phyloP scores from a whole-genome alignment of 2,113 vertebrate genomes.

The Amazona vittata region DNA sequence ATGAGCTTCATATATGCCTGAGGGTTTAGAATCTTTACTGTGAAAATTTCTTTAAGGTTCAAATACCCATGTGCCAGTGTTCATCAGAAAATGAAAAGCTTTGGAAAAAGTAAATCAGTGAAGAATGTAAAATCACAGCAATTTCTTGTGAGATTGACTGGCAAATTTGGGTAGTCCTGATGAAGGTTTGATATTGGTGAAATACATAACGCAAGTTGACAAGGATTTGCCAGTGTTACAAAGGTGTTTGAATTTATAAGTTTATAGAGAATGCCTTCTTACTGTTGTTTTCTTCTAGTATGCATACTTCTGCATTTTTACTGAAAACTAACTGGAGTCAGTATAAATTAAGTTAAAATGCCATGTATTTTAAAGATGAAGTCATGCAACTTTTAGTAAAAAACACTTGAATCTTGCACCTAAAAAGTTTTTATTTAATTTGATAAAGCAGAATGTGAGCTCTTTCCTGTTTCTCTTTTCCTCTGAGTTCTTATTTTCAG shows the following conservation, averaged over 20 bases:
- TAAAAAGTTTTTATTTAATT: not conserved
- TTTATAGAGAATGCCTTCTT: not conserved
- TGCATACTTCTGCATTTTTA: not conserved
- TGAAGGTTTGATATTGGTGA: not conserved
- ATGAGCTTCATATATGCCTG: not conserved
- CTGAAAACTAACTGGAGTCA: not conserved
- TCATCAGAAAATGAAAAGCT: not conserved
- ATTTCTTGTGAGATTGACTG: not conserved
- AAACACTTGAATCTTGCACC: not conserved
- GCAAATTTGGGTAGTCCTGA: not conserved
- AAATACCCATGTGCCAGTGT: not conserved
- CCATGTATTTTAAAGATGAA: not conserved
- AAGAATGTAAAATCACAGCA: not conserved
- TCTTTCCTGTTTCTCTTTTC: not conserved
- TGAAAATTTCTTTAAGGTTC: not conserved
- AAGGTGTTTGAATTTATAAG: not conserved
- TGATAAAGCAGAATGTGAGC: not conserved
- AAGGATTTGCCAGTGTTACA: not conserved
- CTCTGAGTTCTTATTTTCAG: not conserved
- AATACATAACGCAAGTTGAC: not conserved
- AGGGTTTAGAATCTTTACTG: not conserved
- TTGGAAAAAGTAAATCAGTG: not conserved
- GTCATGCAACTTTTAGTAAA: not conserved
- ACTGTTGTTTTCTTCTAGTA: not conserved
- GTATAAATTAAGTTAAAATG: not conserved